A percentile compares a stretch with the other conserved stretches of the same genome.
Conservation (phyloP, 1,140 invertebrate species). For the Nymphalis io region DNA sequence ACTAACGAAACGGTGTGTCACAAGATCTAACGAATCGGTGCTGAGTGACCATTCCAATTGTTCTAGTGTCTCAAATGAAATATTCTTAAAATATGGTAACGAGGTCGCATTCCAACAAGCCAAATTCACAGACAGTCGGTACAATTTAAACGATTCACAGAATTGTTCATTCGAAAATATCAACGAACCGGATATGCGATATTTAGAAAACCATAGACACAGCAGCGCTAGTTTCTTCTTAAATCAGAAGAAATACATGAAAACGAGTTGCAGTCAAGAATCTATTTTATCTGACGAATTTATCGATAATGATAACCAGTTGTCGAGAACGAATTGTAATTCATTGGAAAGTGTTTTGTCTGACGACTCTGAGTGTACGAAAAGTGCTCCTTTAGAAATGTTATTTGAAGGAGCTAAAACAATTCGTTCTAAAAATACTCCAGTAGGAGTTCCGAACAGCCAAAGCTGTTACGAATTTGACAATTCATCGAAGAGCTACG, state of each 20-base stretch:
- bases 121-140: conserved; percentile 66
- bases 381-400: conserved; percentile 88
- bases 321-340: conserved; percentile 83
- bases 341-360: conserved; percentile 90
- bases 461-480: conserved; percentile 81
- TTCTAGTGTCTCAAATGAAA: conserved; percentile 79
- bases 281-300: conserved; percentile 87
- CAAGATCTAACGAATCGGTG: conserved; percentile 77
- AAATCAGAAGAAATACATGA: conserved; percentile 82
- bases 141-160: conserved; percentile 75
- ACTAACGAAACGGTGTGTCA: conserved; percentile 75
- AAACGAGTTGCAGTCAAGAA: conserved; percentile 84
- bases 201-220: conserved; percentile 80
- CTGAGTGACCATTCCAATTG: conserved; percentile 79
- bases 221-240: conserved; percentile 85
- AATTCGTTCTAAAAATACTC: conserved; percentile 56
- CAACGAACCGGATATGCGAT: conserved; percentile 68
- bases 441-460: conserved; percentile 64
- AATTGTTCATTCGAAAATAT: conserved; percentile 79
- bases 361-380: conserved; percentile 88
- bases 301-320: conserved; percentile 82
- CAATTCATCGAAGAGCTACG: conserved; percentile 82
- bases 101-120: conserved; percentile 77
- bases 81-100: conserved; percentile 78
- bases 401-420: conserved; percentile 81